Evolutionary conservation across 2,888 invertebrate species (phyloP).

Genomic region (Polymixis lichenea): DNA sequence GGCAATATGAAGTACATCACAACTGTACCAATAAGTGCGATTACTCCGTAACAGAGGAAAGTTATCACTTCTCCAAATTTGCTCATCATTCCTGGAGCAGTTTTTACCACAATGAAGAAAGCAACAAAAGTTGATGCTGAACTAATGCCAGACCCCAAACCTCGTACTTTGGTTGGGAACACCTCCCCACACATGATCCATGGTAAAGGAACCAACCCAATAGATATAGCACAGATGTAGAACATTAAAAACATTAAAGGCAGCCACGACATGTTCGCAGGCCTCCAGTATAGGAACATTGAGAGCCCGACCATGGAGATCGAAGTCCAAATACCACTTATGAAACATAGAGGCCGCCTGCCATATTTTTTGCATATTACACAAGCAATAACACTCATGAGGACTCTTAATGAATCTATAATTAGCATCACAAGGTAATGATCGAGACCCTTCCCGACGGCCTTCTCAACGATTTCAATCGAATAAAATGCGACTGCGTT

Average conservation of each 20-base stretch:
- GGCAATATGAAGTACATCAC: conserved; percentile 91
- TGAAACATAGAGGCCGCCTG: conserved; percentile 91
- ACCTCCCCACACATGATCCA: conserved; percentile 95
- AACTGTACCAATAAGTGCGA: conserved; percentile 90
- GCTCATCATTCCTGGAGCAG: conserved; percentile 91
- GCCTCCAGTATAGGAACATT: conserved; percentile 83
- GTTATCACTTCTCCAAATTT: conserved; percentile 91
- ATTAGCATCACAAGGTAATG: conserved; percentile 92
- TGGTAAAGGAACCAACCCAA: conserved; percentile 92
- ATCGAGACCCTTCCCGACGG: conserved; percentile 90
- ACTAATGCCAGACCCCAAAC: conserved; percentile 92
- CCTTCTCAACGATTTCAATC: conserved; percentile 91
- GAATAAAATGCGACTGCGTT: conserved; percentile 94
- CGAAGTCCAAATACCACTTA: conserved; percentile 92
- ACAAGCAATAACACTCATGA: conserved; percentile 92
- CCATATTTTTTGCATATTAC: conserved; percentile 91
- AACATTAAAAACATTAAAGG: conserved; percentile 88
- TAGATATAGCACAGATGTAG: conserved; percentile 91
- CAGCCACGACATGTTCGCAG: conserved; percentile 86
- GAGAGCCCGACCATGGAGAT: conserved; percentile 91
- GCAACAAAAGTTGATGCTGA: conserved; percentile 92
- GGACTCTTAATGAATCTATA: conserved; percentile 91
- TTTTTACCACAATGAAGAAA: conserved; percentile 92
- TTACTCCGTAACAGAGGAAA: conserved; percentile 91
- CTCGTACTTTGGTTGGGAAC: conserved; percentile 91